phyloP scores from a whole-genome alignment of 2,888 invertebrate species.

The Eucera pruinosa region DNA sequence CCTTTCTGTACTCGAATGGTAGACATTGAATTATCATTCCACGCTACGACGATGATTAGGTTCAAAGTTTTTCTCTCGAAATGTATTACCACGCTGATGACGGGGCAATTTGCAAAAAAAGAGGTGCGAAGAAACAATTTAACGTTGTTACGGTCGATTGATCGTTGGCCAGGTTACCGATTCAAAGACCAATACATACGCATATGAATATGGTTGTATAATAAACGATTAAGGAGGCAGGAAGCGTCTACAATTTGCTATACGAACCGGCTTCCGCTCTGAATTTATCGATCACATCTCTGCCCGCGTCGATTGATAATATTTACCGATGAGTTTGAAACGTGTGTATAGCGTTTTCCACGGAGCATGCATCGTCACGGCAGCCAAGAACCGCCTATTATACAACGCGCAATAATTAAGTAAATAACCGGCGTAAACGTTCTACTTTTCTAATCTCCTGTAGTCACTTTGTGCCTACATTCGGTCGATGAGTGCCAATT shows the following conservation, averaged over 20 bases:
- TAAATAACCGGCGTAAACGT: slow-evolving; percentile 59
- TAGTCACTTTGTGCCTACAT: slow-evolving; percentile 38
- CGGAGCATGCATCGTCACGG: slow-evolving; percentile 19
- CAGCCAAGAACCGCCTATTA: slow-evolving; percentile 28
- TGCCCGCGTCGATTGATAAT: slow-evolving; percentile 41
- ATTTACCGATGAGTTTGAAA: slow-evolving; percentile 29
- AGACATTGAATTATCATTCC: neutral
- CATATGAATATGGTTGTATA: slow-evolving; percentile 12
- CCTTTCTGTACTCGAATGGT: no score
- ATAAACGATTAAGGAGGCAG: slow-evolving; percentile 33
- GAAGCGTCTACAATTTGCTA: slow-evolving; percentile 34
- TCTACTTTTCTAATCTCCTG: slow-evolving; percentile 69
- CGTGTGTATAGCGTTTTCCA: neutral
- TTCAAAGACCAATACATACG: neutral
- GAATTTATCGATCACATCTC: slow-evolving; percentile 33
- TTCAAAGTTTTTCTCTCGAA: neutral
- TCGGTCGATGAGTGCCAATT: slow-evolving; percentile 56
- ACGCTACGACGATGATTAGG: neutral
- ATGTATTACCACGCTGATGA: neutral
- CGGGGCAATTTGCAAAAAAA: neutral
- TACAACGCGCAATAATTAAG: slow-evolving; percentile 60
- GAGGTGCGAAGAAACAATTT: slow-evolving; percentile 19
- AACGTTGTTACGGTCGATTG: neutral
- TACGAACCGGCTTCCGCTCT: slow-evolving; percentile 25
- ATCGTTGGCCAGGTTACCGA: neutral